Base-by-base conservation (phyloP, 2,888 invertebrate species). In the Sesia apiformis region DNA sequence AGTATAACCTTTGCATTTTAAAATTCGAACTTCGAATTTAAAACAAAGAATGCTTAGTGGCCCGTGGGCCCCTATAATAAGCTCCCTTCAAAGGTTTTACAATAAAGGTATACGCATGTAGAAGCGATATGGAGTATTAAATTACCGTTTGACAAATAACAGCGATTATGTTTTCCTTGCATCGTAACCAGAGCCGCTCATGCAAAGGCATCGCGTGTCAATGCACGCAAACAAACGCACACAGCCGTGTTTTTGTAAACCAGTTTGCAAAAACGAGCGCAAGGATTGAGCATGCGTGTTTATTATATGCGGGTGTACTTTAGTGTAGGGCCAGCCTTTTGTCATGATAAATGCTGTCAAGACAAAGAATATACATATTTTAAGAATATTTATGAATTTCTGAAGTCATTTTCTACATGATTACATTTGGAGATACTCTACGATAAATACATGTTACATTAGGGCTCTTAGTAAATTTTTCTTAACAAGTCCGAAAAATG, bases 151-250 rank as follows among this genome's bases (percentile, higher is more conserved):
- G 46, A 46, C 46, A 46, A 46, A n/a, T 8, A 23, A 6, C 46
- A 46, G 23, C 23, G 23, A 46, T 46, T 51, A 42, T 42, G 51
- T 51, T 39, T 5, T 38, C 39, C 6, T 6, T 23, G n/a, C 5
- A 38, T 5, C 46, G 57, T 53, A 55, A 57, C 46, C 51, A n/a
- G 53, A 57, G 52, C 52, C 42, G 46, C 38, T 51, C 38, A 51
- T 46, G 41, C 52, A 46, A 46, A 46, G 8, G 46, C 46, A 8
- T 46, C 46, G 46, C 46, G 46, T 46, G 46, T 46, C 46, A 46
- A 46, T 46, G 46, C 46, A 46, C 46, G 8, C 8, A 46, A 46
- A n/a, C 6, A 46, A 46, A 46, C 23, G 8, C 46, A 7, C 46
- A 8, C 46, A 46, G 23, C 23, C 23, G 23, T 46, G 46, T 46